A percentile compares a stretch with the other conserved stretches of the same genome.
Evolutionary conservation across 2,797 vertebrate genomes (phyloP).

Genomic region (Lagocephalus sceleratus): DNA sequence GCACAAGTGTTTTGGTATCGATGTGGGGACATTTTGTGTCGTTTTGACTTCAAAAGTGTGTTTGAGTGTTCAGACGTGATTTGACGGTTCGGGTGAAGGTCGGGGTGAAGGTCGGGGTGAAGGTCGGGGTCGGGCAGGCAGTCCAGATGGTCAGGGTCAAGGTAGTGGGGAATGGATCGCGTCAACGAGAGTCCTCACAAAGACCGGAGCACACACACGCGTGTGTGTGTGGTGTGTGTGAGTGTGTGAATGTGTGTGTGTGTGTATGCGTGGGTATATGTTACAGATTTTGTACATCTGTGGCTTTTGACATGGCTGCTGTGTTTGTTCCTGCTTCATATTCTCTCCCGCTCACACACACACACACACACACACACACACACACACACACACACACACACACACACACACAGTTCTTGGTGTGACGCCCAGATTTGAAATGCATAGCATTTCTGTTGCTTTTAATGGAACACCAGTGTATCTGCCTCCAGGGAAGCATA

Average conservation of each 20-base stretch:
- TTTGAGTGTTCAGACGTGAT: neutral
- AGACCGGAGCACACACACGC: neutral
- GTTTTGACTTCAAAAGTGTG: neutral
- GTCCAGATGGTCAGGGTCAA: no score
- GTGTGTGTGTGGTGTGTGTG: slow-evolving; percentile 7
- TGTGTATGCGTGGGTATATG: slow-evolving; percentile 7
- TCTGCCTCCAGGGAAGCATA: slow-evolving; percentile 53
- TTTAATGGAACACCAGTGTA: slow-evolving; percentile 61
- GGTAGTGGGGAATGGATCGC: no score
- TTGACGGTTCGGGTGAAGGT: neutral
- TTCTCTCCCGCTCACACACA: slow-evolving; percentile 4
- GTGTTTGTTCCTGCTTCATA: slow-evolving; percentile 21
- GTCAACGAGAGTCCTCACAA: neutral
- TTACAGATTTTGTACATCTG: slow-evolving; percentile 12
- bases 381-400: slow-evolving; percentile 6
- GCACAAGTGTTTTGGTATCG: slow-evolving; percentile 8
- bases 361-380: slow-evolving; percentile 10
- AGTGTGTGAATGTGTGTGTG: neutral
- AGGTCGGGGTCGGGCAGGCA: no score
- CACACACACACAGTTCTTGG: slow-evolving; percentile 23
- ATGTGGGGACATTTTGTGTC: no score
- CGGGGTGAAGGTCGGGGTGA: neutral
- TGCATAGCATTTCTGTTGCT: slow-evolving; percentile 57
- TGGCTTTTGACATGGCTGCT: slow-evolving; percentile 30
- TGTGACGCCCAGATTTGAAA: slow-evolving; percentile 58